Conservation (phyloP, 1,140 invertebrate species). For the Reticulitermes speratus region DNA sequence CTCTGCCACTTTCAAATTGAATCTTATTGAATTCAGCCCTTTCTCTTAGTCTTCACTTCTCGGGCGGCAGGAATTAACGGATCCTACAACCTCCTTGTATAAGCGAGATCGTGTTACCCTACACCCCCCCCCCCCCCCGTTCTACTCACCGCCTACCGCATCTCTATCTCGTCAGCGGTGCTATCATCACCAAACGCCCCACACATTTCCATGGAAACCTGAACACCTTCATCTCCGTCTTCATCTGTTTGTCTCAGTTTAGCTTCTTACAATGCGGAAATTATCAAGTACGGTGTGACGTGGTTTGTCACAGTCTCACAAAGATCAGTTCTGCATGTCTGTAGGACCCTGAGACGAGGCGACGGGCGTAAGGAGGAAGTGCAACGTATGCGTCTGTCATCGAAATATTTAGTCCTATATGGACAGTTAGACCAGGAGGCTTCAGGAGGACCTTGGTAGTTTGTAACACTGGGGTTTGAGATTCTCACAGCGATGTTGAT, state of each 20-base stretch:
- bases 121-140: background rate
- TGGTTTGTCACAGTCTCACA: too few relatives aligned
- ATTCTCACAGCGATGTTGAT: too few relatives aligned
- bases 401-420: too few relatives aligned
- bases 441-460: too few relatives aligned
- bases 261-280: slow-evolving; percentile 7
- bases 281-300: background rate
- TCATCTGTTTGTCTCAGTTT: background rate
- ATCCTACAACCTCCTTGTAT: background rate
- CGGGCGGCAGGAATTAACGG: background rate
- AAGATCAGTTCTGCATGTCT: too few relatives aligned
- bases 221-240: background rate
- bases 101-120: slow-evolving; percentile 12
- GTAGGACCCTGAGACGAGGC: too few relatives aligned
- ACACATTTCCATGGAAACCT: background rate
- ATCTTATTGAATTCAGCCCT: slow-evolving; percentile 2
- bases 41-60: background rate
- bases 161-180: background rate
- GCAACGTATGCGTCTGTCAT: too few relatives aligned
- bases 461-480: too few relatives aligned
- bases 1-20: slow-evolving; percentile 15
- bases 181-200: background rate
- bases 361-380: too few relatives aligned
- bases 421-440: too few relatives aligned
- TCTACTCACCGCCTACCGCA: too few relatives aligned